Conservation (phyloP, 2,888 invertebrate genomes). For the Pammene fasciana region DNA sequence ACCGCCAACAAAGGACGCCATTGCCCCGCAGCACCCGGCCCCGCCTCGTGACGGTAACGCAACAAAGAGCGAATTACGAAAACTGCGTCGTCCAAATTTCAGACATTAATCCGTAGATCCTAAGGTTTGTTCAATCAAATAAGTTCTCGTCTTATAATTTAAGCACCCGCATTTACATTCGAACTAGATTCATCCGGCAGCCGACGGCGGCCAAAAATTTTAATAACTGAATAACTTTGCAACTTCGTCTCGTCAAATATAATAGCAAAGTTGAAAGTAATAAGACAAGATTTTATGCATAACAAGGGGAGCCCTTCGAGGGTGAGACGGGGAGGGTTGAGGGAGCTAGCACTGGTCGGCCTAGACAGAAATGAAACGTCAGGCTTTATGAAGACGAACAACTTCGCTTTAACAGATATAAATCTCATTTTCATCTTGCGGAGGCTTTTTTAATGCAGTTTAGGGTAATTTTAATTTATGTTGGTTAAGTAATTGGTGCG, state of each 20-base stretch:
- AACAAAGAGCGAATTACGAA: slow-evolving; percentile 61
- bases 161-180: slow-evolving; percentile 77
- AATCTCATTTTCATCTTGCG: slow-evolving; percentile 72
- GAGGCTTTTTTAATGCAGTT: slow-evolving; percentile 67
- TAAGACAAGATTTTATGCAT: slow-evolving; percentile 83
- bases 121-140: slow-evolving; percentile 79
- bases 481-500: slow-evolving; percentile 59
- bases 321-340: slow-evolving; percentile 53
- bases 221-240: slow-evolving; percentile 83
- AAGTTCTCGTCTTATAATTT: slow-evolving; percentile 79
- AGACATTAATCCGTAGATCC: slow-evolving; percentile 74
- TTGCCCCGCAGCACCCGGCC: slow-evolving; percentile 51
- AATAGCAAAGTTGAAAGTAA: slow-evolving; percentile 82
- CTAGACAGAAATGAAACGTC: slow-evolving; percentile 82
- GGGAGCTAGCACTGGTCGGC: slow-evolving; percentile 76
- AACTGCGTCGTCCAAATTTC: slow-evolving; percentile 61
- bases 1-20: slow-evolving; percentile 45
- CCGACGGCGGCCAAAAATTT: slow-evolving; percentile 76
- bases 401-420: slow-evolving; percentile 80
- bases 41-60: slow-evolving; percentile 44
- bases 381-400: slow-evolving; percentile 81
- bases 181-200: slow-evolving; percentile 71
- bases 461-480: slow-evolving; percentile 71
- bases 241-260: slow-evolving; percentile 81
- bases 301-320: slow-evolving; percentile 73